Conservation (phyloP, 2,113 vertebrate genomes). For the Mesoclemmys tuberculata region DNA sequence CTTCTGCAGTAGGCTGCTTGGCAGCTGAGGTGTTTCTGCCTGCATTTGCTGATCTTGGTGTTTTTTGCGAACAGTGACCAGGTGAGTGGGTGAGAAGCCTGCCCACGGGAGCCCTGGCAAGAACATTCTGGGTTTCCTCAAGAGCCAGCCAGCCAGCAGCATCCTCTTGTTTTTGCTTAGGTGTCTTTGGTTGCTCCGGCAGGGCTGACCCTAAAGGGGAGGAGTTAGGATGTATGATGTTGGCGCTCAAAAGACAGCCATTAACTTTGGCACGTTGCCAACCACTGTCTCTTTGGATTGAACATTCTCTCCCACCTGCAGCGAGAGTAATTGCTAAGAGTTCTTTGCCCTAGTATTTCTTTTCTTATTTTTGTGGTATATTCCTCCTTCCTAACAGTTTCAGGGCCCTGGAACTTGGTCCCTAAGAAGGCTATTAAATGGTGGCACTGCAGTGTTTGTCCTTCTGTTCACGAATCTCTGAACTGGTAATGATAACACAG, state of each 20-base stretch:
- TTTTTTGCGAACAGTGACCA: background rate
- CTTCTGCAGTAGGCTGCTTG: background rate
- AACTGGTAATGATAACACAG: background rate
- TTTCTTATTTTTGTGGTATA: background rate
- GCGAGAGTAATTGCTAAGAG: background rate
- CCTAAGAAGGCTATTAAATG: background rate
- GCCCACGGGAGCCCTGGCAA: background rate
- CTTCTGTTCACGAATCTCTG: background rate
- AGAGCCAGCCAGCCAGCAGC: background rate
- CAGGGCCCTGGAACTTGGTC: background rate
- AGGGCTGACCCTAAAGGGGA: background rate
- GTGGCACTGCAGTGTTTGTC: background rate
- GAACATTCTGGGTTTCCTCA: background rate
- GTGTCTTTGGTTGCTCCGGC: background rate
- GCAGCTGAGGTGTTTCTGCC: background rate
- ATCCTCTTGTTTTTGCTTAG: slow-evolving; percentile 11
- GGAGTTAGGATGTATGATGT: slow-evolving; percentile 41
- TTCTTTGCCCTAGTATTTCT: background rate
- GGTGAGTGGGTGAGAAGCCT: background rate
- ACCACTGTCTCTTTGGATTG: background rate
- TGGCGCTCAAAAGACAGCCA: background rate
- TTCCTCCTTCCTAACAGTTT: background rate
- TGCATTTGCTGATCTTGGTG: background rate
- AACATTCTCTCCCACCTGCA: background rate
- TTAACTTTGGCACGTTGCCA: slow-evolving; percentile 22